A percentile compares a stretch with the other conserved stretches of the same genome.
Evolutionary conservation across 35 echinoderm and acorn worm genomes (phyloP).

Genomic region (Anneissia japonica): DNA sequence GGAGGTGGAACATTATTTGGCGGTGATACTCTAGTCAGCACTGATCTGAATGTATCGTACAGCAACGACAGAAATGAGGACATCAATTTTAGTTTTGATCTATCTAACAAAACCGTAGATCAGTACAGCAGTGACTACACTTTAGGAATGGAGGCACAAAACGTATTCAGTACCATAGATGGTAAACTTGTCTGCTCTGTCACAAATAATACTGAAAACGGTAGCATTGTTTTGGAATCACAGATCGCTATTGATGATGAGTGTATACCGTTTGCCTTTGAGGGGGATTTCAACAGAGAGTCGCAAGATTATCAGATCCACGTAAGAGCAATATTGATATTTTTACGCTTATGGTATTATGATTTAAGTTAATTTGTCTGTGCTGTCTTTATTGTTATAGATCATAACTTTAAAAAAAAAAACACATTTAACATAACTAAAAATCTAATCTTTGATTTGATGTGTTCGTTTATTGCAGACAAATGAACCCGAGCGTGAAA

Average conservation of each 20-base stretch:
- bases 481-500: neutral
- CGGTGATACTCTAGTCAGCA: neutral
- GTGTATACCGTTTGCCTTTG: neutral
- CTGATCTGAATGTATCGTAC: constrained; percentile 22
- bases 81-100: constrained; percentile 6
- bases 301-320: neutral
- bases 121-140: neutral
- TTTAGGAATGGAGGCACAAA: neutral
- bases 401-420: too few relatives aligned
- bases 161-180: constrained; percentile 39
- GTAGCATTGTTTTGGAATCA: neutral
- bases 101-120: neutral
- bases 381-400: too few relatives aligned
- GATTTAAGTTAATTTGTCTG: too few relatives aligned
- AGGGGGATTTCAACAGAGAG: neutral
- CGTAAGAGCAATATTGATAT: neutral
- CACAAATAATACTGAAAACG: neutral
- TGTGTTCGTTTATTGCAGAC: neutral
- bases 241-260: neutral
- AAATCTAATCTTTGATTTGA: too few relatives aligned
- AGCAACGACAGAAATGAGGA: constrained; percentile 6
- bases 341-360: too few relatives aligned
- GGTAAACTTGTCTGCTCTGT: neutral
- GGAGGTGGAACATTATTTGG: neutral
- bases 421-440: too few relatives aligned